These are phyloP conservation scores for Blera fallax DNA, from an alignment of 2,888 invertebrate genomes.

Conservation along the genomic window DNA sequence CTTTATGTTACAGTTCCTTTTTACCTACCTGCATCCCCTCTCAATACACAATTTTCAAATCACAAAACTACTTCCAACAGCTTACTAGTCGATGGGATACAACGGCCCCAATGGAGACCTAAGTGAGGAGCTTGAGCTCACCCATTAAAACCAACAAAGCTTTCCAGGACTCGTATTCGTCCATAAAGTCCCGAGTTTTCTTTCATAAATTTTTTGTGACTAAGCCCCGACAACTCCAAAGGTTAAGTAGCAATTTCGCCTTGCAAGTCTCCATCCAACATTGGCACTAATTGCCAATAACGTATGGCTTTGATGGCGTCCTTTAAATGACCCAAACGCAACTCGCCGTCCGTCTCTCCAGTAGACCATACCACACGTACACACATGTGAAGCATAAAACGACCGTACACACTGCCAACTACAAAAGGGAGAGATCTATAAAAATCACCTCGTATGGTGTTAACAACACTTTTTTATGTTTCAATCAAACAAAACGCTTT, in stretches of 20 bases:
- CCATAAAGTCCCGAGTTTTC: too few relatives aligned
- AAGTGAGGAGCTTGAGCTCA: too few relatives aligned
- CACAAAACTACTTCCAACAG: too few relatives aligned
- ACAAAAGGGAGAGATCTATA: background rate
- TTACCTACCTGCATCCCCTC: too few relatives aligned
- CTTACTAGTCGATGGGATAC: too few relatives aligned
- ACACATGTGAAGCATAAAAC: background rate
- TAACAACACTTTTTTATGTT: slow-evolving; percentile 18
- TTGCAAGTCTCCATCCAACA: background rate
- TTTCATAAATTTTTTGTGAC: too few relatives aligned
- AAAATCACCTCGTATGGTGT: background rate
- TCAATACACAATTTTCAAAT: too few relatives aligned
- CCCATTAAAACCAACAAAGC: too few relatives aligned
- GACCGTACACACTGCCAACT: background rate
- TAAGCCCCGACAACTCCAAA: background rate
- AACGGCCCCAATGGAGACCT: too few relatives aligned
- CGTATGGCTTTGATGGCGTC: background rate
- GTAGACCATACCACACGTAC: background rate
- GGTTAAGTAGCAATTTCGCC: background rate
- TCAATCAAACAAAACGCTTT: slow-evolving; percentile 9
- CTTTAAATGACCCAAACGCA: background rate
- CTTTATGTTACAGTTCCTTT: too few relatives aligned
- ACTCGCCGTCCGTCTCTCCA: background rate
- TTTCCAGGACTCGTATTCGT: too few relatives aligned
- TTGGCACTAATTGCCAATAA: slow-evolving; percentile 19